Conservation (phyloP, 2,888 invertebrate genomes). For the Cantharis nigra region DNA sequence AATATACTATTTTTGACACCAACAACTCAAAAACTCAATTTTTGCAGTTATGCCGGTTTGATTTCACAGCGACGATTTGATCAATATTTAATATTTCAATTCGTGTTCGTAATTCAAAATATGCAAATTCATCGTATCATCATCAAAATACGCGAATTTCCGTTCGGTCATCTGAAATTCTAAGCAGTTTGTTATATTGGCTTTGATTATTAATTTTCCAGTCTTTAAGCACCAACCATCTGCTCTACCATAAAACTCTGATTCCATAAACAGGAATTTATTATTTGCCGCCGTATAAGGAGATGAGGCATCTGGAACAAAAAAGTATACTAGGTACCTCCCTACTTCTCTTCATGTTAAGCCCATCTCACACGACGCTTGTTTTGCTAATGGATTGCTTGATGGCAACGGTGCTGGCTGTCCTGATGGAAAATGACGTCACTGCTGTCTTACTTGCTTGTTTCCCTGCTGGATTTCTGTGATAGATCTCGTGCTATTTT, state of each 20-base stretch:
- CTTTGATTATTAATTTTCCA: background rate
- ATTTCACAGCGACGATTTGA: no score
- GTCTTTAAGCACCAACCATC: background rate
- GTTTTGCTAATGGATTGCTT: no score
- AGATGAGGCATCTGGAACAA: background rate
- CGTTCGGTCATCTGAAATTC: background rate
- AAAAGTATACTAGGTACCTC: background rate
- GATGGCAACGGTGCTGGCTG: no score
- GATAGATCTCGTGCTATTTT: no score
- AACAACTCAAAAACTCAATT: no score
- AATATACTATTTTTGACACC: no score
- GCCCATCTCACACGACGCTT: no score
- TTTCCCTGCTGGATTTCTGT: no score
- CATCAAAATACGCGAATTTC: background rate
- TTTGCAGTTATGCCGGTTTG: no score
- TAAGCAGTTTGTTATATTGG: background rate
- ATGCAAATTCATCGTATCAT: background rate
- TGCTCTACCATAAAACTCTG: background rate
- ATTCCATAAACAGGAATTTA: background rate
- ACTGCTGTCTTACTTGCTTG: no score
- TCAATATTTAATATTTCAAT: background rate
- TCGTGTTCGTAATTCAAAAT: background rate
- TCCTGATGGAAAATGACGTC: no score
- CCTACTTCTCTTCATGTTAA: no score
- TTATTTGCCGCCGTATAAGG: background rate